Conservation (phyloP, 1,140 invertebrate genomes). For the Atta colombica region DNA sequence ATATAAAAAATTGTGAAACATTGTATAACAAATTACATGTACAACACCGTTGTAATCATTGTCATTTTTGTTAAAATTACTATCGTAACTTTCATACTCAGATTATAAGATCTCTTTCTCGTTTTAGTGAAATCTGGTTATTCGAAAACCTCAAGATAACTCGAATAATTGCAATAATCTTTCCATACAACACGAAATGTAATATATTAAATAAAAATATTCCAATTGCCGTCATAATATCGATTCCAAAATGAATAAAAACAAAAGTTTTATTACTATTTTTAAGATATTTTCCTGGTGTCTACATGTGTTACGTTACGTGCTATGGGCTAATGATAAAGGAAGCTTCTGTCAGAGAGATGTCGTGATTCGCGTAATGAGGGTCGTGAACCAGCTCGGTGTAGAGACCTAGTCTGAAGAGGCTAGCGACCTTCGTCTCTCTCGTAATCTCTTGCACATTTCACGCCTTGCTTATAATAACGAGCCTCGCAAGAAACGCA, state of each 20-base stretch:
- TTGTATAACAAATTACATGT: not conserved
- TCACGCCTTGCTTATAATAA: conserved; percentile 71
- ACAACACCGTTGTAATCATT: not conserved
- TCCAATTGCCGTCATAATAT: not conserved
- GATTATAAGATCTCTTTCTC: not conserved
- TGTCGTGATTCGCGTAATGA: conserved; percentile 28
- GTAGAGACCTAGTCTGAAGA: conserved; percentile 31
- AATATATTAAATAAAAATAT: not conserved
- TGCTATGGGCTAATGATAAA: not conserved
- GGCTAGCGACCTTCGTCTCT: conserved; percentile 67
- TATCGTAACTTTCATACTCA: not conserved
- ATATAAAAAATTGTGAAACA: not conserved
- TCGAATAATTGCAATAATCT: not conserved
- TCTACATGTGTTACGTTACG: not conserved
- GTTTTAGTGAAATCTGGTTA: not conserved
- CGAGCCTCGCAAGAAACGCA: conserved; percentile 46
- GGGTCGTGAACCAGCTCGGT: conserved; percentile 51
- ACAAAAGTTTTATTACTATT: not conserved
- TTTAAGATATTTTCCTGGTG: not conserved
- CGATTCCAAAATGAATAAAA: not conserved
- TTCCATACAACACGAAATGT: not conserved
- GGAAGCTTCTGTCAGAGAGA: conserved; percentile 41
- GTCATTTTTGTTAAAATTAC: not conserved
- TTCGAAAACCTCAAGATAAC: not conserved
- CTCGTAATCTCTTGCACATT: conserved; percentile 64